Conservation (phyloP, 2,797 vertebrate species). For the Alauda arvensis region DNA sequence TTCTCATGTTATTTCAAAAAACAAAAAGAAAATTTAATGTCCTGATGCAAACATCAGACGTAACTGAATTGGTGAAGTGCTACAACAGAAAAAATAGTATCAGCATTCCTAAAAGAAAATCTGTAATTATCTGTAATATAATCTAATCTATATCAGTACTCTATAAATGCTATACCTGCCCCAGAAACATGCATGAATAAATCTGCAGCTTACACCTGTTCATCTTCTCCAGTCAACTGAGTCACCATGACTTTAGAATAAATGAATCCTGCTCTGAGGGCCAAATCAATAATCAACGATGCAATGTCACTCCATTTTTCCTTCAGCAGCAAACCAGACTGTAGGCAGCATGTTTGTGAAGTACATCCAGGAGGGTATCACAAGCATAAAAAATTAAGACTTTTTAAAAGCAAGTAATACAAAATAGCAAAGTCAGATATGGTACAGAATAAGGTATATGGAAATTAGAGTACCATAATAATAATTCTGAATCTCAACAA, state of each 20-base stretch:
- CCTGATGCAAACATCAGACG: neutral
- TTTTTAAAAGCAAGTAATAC: neutral
- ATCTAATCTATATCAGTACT: conserved; percentile 24
- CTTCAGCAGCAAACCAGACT: neutral
- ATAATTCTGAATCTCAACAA: neutral
- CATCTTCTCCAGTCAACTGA: conserved; percentile 35
- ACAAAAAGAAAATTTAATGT: neutral
- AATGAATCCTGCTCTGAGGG: conserved; percentile 22
- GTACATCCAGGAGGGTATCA: neutral
- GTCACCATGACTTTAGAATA: conserved; percentile 38
- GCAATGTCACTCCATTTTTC: neutral
- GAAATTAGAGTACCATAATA: neutral
- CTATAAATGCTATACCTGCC: conserved; percentile 34
- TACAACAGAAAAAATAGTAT: neutral
- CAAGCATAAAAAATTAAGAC: conserved; percentile 27
- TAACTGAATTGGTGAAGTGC: neutral
- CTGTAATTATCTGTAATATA: conserved; percentile 38
- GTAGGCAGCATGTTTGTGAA: neutral
- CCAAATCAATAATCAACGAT: conserved; percentile 47
- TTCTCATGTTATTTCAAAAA: neutral
- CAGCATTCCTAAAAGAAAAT: conserved; percentile 48
- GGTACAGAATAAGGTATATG: neutral
- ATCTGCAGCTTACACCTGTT: conserved; percentile 48
- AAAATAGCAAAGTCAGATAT: neutral
- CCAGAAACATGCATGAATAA: conserved; percentile 38